phyloP scores from a whole-genome alignment of 2,797 vertebrate genomes.

The Zenarchopterus dispar region DNA sequence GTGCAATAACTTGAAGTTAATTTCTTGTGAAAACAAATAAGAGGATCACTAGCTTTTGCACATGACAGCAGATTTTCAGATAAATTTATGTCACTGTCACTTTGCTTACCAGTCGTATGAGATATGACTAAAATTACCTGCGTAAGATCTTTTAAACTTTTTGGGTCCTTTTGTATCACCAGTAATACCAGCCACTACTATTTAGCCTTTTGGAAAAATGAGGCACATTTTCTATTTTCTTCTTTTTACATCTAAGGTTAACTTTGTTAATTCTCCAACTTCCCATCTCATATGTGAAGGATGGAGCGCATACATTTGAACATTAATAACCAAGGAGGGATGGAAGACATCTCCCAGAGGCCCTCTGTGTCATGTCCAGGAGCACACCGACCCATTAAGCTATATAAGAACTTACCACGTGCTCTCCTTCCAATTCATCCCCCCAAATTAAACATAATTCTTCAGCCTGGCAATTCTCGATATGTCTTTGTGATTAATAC shows the following conservation, averaged over 20 bases:
- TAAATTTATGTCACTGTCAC: no score
- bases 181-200: no score
- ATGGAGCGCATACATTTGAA: slow-evolving; percentile 96
- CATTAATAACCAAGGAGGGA: slow-evolving; percentile 93
- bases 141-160: no score
- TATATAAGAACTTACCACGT: slow-evolving; percentile 59
- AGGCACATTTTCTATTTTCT: no score
- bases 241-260: slow-evolving; percentile 36
- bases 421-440: slow-evolving; percentile 86
- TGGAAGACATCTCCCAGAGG: slow-evolving; percentile 84
- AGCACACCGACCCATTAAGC: slow-evolving; percentile 95
- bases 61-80: no score
- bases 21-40: no score
- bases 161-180: no score
- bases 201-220: no score
- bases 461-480: slow-evolving; percentile 88
- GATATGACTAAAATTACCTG: no score
- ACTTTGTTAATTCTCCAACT: slow-evolving; percentile 90
- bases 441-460: slow-evolving; percentile 95
- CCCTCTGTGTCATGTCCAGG: slow-evolving; percentile 87
- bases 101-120: no score
- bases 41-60: no score
- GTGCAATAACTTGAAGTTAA: no score
- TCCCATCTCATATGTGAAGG: slow-evolving; percentile 88
- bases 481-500: slow-evolving; percentile 96